Evolutionary conservation across 2,888 invertebrate species (phyloP), one percentile per base, ranked within the genome.

Genomic region (Hanleya hanleyi): DNA sequence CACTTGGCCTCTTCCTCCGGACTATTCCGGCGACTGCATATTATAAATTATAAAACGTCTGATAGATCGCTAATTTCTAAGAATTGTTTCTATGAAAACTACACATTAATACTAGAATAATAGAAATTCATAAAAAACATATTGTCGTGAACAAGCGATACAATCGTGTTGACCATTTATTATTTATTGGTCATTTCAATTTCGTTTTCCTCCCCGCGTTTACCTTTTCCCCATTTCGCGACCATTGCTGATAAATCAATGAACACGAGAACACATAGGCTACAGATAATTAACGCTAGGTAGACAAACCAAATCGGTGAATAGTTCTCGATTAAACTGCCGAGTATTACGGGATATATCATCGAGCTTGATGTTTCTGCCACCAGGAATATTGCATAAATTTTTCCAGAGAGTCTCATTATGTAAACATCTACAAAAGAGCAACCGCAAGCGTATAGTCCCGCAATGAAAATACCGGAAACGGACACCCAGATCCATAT

Each of bases 221-320:
- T n/a, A n/a, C n/a, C n/a, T n/a, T 22, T 57, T 32, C 57, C 57
- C 57, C 57, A 57, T 9, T 2, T 7, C 9, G 12, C 29, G 22
- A 22, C 32, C 57, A 57, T 7, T 3, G 29, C 12, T 29, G 57
- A 29, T 57, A 57, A 29, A 29, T 29, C 12, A 4, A 57, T 3
- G 4, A 57, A 57, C 22, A 29, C 57, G 4, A 57, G 32, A 26
- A 22, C 57, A 29, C 57, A 57, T 15, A 26, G 22, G 15, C 22
- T 15, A 4, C 22, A 57, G 12, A 57, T 57, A 32, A 57, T 57
- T 15, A 29, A 22, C 4, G 57, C 57, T 15, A 57, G 26, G 9
- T 57, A 64, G 15, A 64, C 15, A 36, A 64, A 37, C 64, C 64
- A 64, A 18, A 64, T 64, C 36, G 64, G 35, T 1, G 64, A 37